phyloP scores from a whole-genome alignment of 2,113 vertebrate species.

The Zosterops borbonicus region DNA sequence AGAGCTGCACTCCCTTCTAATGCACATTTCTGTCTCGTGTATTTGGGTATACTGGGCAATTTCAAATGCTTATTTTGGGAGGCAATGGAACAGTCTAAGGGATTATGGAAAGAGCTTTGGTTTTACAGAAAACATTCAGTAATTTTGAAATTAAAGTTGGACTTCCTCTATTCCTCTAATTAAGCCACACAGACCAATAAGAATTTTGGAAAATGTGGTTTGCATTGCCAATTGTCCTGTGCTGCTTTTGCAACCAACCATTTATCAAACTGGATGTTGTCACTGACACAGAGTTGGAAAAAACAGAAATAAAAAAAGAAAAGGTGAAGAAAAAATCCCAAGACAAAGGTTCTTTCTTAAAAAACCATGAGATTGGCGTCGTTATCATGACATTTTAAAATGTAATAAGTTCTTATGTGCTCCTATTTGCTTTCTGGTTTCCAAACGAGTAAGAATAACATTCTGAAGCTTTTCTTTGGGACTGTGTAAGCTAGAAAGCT shows the following conservation, averaged over 20 bases:
- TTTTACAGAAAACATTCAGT: not conserved
- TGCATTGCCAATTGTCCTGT: not conserved
- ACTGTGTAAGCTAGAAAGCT: conserved; percentile 26
- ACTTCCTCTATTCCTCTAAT: not conserved
- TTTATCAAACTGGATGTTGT: conserved; percentile 10
- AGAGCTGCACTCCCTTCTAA: not conserved
- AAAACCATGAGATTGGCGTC: not conserved
- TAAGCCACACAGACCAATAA: not conserved
- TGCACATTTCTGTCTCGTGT: not conserved
- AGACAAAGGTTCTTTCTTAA: not conserved
- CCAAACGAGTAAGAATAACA: not conserved
- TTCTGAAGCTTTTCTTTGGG: conserved; percentile 20
- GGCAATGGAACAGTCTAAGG: not conserved
- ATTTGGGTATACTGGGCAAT: not conserved
- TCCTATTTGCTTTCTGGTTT: conserved; percentile 53
- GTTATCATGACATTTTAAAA: conserved; percentile 61
- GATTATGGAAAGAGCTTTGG: not conserved
- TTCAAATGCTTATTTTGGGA: not conserved
- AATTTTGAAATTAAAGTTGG: conserved; percentile 7
- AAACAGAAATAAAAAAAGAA: not conserved
- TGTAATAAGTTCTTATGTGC: conserved; percentile 34
- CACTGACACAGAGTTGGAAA: not conserved
- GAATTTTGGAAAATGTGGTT: not conserved
- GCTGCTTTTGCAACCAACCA: not conserved
- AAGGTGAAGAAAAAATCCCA: not conserved